Evolutionary conservation across 1,140 invertebrate species (phyloP).

Genomic region (Arctopsyche grandis): DNA sequence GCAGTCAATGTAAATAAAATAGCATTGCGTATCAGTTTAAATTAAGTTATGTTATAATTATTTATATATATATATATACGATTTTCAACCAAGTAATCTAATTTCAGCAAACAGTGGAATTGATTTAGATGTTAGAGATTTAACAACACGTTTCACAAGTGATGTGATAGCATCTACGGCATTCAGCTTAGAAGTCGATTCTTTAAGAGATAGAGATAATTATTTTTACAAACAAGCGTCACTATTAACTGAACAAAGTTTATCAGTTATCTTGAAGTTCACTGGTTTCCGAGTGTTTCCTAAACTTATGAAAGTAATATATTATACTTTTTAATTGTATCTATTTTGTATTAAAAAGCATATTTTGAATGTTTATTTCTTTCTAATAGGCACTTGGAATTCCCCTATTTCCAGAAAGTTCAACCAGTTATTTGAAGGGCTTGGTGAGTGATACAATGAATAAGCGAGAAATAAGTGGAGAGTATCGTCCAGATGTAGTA

Average conservation of each 20-base stretch:
- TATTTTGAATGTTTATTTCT: background rate
- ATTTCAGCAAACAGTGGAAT: constrained; percentile 35
- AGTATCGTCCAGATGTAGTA: constrained; percentile 59
- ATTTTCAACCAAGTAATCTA: background rate
- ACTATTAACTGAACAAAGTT: constrained; percentile 24
- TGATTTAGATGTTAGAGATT: constrained; percentile 66
- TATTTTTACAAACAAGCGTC: constrained; percentile 65
- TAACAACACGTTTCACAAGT: constrained; percentile 67
- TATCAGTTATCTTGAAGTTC: constrained; percentile 43
- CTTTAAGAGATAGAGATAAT: constrained; percentile 65
- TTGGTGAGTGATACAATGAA: constrained; percentile 56
- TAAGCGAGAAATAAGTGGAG: constrained; percentile 57
- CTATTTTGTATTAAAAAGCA: constrained; percentile 3
- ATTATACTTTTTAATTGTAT: background rate
- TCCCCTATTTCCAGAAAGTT: constrained; percentile 39
- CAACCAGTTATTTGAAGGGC: constrained; percentile 55
- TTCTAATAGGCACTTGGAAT: constrained; percentile 43
- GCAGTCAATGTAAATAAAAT: constrained; percentile 29
- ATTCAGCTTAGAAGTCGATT: constrained; percentile 70
- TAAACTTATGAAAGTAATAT: constrained; percentile 45
- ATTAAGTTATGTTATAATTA: background rate
- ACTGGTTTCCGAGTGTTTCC: constrained; percentile 39
- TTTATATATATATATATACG: constrained; percentile 8
- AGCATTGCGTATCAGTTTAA: background rate
- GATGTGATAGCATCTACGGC: constrained; percentile 62